Percentiles rank a stretch among this genome's conserved stretches.
These are phyloP conservation scores for Germaria angustata DNA, from an alignment of 2,888 invertebrate genomes.

Conservation along the genomic window DNA sequence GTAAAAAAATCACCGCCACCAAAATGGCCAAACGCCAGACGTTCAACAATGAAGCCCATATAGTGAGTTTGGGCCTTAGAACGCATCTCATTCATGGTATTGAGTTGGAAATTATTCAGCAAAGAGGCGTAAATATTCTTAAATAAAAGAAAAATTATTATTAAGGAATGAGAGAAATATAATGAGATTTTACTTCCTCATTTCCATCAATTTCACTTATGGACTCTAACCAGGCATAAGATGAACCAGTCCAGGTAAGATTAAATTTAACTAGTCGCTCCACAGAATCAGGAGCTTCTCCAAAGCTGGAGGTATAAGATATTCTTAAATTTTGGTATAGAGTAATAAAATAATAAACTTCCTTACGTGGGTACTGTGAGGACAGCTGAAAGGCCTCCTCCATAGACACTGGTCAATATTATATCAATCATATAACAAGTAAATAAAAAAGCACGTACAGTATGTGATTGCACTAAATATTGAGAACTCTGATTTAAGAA, in stretches of 20 bases:
- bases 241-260: slow-evolving; percentile 84
- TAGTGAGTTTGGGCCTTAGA: slow-evolving; percentile 80
- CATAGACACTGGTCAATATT: slow-evolving; percentile 83
- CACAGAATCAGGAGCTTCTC: slow-evolving; percentile 83
- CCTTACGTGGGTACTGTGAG: slow-evolving; percentile 83
- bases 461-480: slow-evolving; percentile 70
- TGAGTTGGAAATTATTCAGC: not conserved
- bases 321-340: not conserved
- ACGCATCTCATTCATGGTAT: slow-evolving; percentile 31
- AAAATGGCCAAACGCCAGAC: slow-evolving; percentile 81
- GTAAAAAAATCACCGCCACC: slow-evolving; percentile 78
- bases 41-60: slow-evolving; percentile 84
- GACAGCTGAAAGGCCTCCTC: slow-evolving; percentile 84
- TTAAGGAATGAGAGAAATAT: not conserved
- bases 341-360: not conserved
- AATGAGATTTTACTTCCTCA: slow-evolving; percentile 23
- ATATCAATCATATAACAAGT: slow-evolving; percentile 80
- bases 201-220: slow-evolving; percentile 81
- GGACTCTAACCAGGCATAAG: slow-evolving; percentile 84
- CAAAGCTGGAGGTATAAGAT: slow-evolving; percentile 77
- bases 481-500: slow-evolving; percentile 74
- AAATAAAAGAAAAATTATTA: not conserved
- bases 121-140: slow-evolving; percentile 2
- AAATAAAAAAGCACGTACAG: slow-evolving; percentile 72
- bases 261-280: slow-evolving; percentile 82